phyloP scores from a whole-genome alignment of 1,140 invertebrate genomes.

The Panagrolaimus sp. region DNA sequence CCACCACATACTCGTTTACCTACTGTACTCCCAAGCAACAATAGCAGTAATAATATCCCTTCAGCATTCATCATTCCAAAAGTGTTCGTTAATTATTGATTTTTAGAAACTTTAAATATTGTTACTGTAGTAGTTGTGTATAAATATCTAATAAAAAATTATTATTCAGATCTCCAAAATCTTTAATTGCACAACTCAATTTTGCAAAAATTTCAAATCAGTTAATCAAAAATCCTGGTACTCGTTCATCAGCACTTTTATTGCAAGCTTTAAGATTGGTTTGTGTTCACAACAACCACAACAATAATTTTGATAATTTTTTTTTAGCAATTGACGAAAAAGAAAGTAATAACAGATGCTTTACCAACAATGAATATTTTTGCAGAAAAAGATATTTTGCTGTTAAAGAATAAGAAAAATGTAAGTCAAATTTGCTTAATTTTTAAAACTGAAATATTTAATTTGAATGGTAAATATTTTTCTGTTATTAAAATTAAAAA shows the following conservation, averaged over 20 bases:
- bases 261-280: constrained; percentile 47
- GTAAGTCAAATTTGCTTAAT: too few species aligned
- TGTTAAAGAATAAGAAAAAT: constrained; percentile 44
- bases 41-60: not conserved
- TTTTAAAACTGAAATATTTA: too few species aligned
- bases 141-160: not conserved
- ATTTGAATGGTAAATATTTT: too few species aligned
- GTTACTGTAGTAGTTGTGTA: not conserved
- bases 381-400: constrained; percentile 37
- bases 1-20: constrained; percentile 15
- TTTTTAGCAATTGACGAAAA: constrained; percentile 15
- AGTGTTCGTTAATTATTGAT: too few species aligned
- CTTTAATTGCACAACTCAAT: constrained; percentile 17
- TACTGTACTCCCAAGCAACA: constrained; percentile 19
- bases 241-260: constrained; percentile 38
- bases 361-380: constrained; percentile 17
- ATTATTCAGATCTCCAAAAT: not conserved
- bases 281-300: too few species aligned
- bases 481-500: too few species aligned
- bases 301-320: not conserved
- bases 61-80: too few species aligned
- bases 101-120: not conserved
- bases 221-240: constrained; percentile 29
- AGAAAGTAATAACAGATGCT: not conserved
- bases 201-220: constrained; percentile 32